Conservation (phyloP, 2,113 vertebrate species). For the Ammodytes marinus region DNA sequence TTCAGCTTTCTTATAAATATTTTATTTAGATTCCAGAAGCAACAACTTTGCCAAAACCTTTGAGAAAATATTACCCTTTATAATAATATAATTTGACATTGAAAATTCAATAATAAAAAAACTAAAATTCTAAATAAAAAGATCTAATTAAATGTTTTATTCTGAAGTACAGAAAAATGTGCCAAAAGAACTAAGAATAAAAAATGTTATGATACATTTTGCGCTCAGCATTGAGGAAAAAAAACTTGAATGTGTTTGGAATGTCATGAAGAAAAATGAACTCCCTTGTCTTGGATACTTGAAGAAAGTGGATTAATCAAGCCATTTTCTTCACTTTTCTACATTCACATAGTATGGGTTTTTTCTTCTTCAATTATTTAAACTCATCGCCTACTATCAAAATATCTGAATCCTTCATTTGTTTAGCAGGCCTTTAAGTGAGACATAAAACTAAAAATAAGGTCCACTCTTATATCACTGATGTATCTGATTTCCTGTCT, state of each 20-base stretch:
- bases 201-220: too few relatives aligned
- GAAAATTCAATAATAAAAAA: too few relatives aligned
- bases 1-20: neutral
- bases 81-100: too few relatives aligned
- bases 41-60: neutral
- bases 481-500: slow-evolving; percentile 3
- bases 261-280: too few relatives aligned
- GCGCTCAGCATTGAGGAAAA: too few relatives aligned
- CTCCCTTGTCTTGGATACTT: neutral
- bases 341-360: neutral
- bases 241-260: too few relatives aligned
- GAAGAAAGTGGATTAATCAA: neutral
- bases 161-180: neutral
- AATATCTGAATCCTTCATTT: neutral
- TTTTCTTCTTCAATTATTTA: neutral
- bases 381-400: neutral
- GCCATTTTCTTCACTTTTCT: neutral
- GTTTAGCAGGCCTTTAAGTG: neutral
- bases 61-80: too few relatives aligned
- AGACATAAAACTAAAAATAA: neutral
- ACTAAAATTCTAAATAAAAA: neutral
- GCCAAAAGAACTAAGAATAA: neutral
- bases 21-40: neutral
- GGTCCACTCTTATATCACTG: neutral
- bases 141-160: neutral